Conservation (phyloP, 2,797 vertebrate genomes). For the Falco cherrug region DNA sequence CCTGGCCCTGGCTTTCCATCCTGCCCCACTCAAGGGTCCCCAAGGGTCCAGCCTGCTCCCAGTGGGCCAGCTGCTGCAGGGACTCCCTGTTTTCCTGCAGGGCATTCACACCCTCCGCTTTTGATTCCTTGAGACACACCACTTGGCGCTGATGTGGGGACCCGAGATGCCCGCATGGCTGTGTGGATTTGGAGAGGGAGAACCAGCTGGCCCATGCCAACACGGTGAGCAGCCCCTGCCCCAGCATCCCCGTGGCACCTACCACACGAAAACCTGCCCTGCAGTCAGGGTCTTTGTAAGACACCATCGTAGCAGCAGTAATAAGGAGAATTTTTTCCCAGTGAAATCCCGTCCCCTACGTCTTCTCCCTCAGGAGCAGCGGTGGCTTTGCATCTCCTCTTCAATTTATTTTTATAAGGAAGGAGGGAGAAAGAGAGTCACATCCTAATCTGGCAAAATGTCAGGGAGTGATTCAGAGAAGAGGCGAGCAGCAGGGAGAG, state of each 20-base stretch:
- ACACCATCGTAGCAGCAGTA: rapidly evolving
- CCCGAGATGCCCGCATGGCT: not conserved
- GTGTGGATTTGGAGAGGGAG: not conserved
- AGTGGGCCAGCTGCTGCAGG: rapidly evolving
- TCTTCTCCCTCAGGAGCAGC: not conserved
- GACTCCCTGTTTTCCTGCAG: not conserved
- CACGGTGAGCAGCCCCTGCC: rapidly evolving
- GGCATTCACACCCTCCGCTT: not conserved
- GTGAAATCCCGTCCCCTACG: not conserved
- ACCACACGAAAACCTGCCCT: not conserved
- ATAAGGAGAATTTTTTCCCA: not conserved
- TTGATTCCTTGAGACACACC: not conserved
- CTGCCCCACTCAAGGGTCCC: no score
- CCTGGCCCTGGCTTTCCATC: not conserved
- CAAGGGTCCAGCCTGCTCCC: not conserved
- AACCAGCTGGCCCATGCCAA: rapidly evolving
- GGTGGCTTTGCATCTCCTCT: constrained; percentile 6
- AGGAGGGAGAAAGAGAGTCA: not conserved
- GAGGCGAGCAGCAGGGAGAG: constrained; percentile 57
- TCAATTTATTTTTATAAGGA: constrained; percentile 57
- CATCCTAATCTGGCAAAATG: constrained; percentile 69
- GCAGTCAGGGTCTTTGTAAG: not conserved
- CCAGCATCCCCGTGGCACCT: rapidly evolving
- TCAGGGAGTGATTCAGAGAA: constrained; percentile 71
- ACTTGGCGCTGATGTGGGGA: not conserved